Evolutionary conservation across 2,888 invertebrate species (phyloP), one percentile per base, ranked within the genome.

Genomic region (Bombylius major): DNA sequence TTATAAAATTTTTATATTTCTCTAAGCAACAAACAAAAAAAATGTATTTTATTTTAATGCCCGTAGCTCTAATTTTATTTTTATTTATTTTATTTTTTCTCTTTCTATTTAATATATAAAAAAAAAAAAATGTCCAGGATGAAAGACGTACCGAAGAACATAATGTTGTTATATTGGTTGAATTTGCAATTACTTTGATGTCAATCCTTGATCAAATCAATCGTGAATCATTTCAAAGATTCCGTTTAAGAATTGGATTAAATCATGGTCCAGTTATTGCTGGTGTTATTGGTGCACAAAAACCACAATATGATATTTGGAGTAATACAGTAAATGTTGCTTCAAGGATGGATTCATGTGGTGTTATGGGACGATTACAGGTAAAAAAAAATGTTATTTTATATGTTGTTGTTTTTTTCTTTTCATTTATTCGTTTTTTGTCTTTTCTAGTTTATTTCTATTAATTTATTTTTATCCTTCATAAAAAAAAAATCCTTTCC

Each of bases 221-320:
- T 75, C 80, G 89, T 64, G 95, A 97, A 74, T 95, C 96, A 33
- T 97, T 97, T 73, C 97, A 98, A 76, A 82, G 94, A 66, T 98
- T 98, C 71, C 89, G 92, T 67, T 79, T 98, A 34, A 80, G 96
- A 73, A 91, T 97, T 71, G 98, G 74, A 36, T 65, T 75, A 56
- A 75, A 75, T 66, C 75, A 75, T 59, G 75, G 75, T 1, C 73
- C 75, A 0, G 93, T 96, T 33, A 95, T 96, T 69, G 96, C 96
- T 0, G 97, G 96, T 0, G 96, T 97, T 23, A 93, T 97, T 33
- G 96, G 96, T 0, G 96, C 96, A 0, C 93, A 96, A 71, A 97
- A 97, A 69, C 97, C 97, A 0, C 96, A 97, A 75, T 97, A 96
- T 74, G 97, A 98, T 70, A 97, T 98, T 65, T 98, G 97, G 97